phyloP scores from a whole-genome alignment of 2,888 invertebrate species.

The Drosophila fungiperda region DNA sequence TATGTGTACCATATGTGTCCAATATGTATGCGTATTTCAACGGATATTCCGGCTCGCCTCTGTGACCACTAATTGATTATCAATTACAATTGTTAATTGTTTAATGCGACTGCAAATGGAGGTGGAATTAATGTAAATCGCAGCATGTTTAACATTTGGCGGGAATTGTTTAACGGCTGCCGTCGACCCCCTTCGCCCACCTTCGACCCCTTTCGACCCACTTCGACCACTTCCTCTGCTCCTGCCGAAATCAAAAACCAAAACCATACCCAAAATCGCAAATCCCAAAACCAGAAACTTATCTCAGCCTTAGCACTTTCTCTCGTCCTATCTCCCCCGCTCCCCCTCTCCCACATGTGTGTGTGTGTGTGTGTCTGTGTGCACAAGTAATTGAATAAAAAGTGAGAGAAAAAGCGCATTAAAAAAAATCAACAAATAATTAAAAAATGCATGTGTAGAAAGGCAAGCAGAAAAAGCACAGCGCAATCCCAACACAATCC shows the following conservation, averaged over 20 bases:
- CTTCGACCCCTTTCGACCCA: background rate
- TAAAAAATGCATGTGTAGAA: constrained; percentile 51
- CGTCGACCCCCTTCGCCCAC: background rate
- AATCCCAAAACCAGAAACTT: background rate
- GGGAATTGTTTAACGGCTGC: background rate
- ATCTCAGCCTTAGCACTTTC: constrained; percentile 17
- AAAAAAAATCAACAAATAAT: constrained; percentile 47
- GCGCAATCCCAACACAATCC: constrained; percentile 27
- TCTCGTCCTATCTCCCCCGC: background rate
- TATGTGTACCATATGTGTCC: background rate
- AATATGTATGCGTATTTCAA: background rate
- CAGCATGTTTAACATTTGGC: constrained; percentile 52
- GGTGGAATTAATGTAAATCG: constrained; percentile 50
- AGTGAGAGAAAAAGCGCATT: constrained; percentile 5
- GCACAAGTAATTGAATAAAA: constrained; percentile 73
- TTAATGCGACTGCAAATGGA: constrained; percentile 65
- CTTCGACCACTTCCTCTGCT: background rate
- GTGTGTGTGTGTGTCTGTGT: constrained; percentile 44
- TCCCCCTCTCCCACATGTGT: constrained; percentile 3
- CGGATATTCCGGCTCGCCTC: constrained; percentile 26
- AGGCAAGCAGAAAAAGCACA: constrained; percentile 31
- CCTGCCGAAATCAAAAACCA: background rate
- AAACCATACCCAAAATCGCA: background rate
- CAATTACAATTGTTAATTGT: constrained; percentile 76
- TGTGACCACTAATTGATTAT: constrained; percentile 71